Evolutionary conservation across 1,140 invertebrate species (phyloP).

Genomic region (Halesus radiatus): DNA sequence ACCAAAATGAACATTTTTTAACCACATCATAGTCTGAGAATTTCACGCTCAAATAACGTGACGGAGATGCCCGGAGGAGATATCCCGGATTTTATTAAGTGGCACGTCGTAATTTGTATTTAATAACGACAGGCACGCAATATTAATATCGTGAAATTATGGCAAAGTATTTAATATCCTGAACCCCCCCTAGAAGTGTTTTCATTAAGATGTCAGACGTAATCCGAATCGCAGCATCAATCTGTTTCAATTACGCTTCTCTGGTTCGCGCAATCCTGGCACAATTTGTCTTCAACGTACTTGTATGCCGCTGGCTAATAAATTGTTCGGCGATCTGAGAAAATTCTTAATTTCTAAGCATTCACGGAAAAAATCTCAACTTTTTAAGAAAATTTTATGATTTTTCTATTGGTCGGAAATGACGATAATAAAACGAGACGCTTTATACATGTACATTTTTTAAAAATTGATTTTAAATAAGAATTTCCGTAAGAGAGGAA

Average conservation of each 20-base stretch:
- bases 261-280: background rate
- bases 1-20: no score
- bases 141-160: slow-evolving; percentile 10
- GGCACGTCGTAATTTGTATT: slow-evolving; percentile 4
- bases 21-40: no score
- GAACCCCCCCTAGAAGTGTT: slow-evolving; percentile 25
- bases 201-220: slow-evolving; percentile 33
- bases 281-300: background rate
- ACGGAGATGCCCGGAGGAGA: background rate
- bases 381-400: no score
- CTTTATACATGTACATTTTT: no score
- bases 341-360: no score
- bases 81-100: slow-evolving; percentile 1
- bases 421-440: no score
- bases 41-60: background rate
- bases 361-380: no score
- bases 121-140: background rate
- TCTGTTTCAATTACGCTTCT: slow-evolving; percentile 30
- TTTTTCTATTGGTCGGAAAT: no score
- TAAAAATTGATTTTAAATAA: no score
- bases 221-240: slow-evolving; percentile 32
- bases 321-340: no score
- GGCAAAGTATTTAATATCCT: slow-evolving; percentile 15
- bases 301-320: background rate
- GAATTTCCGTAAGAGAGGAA: no score